Evolutionary conservation across 2,888 invertebrate genomes (phyloP).

Genomic region (Hyposoter didymator): DNA sequence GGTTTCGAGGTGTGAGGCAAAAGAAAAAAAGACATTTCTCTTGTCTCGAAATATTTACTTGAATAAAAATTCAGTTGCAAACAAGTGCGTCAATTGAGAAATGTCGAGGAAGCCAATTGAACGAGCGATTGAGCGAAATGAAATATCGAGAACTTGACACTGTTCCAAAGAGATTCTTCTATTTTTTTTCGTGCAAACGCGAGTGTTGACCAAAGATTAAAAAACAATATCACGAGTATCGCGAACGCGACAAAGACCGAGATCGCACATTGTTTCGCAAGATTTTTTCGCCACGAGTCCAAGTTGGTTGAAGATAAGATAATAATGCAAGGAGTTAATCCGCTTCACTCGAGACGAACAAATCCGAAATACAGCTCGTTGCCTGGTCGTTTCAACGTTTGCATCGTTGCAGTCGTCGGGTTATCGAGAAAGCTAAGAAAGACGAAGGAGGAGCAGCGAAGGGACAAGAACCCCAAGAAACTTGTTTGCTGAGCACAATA

Average conservation of each 20-base stretch:
- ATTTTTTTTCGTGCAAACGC: background rate
- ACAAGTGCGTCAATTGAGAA: background rate
- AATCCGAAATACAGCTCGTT: slow-evolving; percentile 20
- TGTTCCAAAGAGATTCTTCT: background rate
- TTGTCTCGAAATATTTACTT: background rate
- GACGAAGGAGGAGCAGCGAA: background rate
- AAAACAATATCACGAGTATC: no score
- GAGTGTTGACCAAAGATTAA: background rate
- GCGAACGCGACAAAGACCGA: no score
- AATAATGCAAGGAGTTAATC: slow-evolving; percentile 55
- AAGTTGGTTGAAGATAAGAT: slow-evolving; percentile 14
- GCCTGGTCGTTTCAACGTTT: background rate
- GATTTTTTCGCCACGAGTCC: slow-evolving; percentile 14
- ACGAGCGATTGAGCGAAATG: background rate
- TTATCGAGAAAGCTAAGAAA: background rate
- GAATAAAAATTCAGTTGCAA: background rate
- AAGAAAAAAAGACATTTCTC: background rate
- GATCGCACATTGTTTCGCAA: background rate
- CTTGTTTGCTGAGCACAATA: slow-evolving; percentile 54
- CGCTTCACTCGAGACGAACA: slow-evolving; percentile 64
- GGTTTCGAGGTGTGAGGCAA: background rate
- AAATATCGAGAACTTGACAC: background rate
- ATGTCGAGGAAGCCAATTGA: background rate
- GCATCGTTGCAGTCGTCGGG: background rate
- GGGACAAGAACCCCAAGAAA: slow-evolving; percentile 1